Evolutionary conservation across 2,797 vertebrate species (phyloP), one percentile per base, ranked within the genome.

Genomic region (Melanotaenia nigrans): DNA sequence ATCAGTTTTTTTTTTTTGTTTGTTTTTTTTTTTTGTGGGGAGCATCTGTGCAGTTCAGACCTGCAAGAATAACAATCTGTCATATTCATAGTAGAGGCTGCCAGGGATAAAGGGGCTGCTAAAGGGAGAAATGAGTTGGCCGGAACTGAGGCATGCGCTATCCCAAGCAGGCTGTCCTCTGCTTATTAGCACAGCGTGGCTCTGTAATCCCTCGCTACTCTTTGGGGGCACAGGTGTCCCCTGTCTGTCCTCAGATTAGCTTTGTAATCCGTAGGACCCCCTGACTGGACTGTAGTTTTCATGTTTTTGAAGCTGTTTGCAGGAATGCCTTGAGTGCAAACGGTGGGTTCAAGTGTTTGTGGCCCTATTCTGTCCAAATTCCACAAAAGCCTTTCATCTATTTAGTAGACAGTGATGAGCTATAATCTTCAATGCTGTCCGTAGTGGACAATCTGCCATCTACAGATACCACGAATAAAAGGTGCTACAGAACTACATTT

Each of bases 171-270:
- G 70, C 76, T 35, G 77, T 85, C 78, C 81, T 78, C 88, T 74
- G 56, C 84, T 93, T 87, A 94, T 93, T 93, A 92, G 85, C 73
- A n/a, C 84, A 88, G 87, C 68, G 49, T 87, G 89, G 90, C 70
- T 84, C 74, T 8, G 9, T 95, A 95, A 95, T 94, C 94, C 91
- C 45, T 59, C 35, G 49, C 72, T 83, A 64, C 87, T 90, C 85
- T 87, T 87, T 71, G 84, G 90, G 87, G 86, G 87, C 87, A 89
- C 92, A 95, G 94, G 93, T 95, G 94, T 94, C 94, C 91, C 82
- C 86, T 36, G 90, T 94, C 92, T 95, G 93, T 92, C 90, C 90
- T 79, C 75, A 93, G 94, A 95, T 95, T 94, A 95, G 61, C 33
- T 84, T 64, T 87, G 85, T 95, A 95, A 94, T 95, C 93, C 89